Base-by-base conservation (phyloP, 2,888 invertebrate genomes). In the Nemapogon koenigi region DNA sequence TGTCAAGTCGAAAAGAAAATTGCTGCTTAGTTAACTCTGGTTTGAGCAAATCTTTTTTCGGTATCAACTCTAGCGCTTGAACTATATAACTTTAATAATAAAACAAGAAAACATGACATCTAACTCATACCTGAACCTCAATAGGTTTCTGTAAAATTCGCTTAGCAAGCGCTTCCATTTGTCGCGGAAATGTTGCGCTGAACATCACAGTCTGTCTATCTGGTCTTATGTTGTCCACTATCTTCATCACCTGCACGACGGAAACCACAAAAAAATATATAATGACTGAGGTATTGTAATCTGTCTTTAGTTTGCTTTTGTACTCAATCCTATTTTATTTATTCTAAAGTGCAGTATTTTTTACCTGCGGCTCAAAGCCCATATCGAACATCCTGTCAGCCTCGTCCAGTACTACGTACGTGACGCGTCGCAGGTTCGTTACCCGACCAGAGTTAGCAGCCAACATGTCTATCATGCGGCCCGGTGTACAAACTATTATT, bases 361-460 rank as follows among this genome's bases (percentile, higher is more conserved):
- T 46, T 47, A 87, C 88, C 82, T 97, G 96, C 0, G 96, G 97
- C 69, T 99, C 99, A 62, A 99, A 99, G 13, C 97, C 97, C 97
- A 99, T 97, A 63, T 99, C 99, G 62, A 99, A 99, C 99, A 99
- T 99, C 28, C 99, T 83, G 67, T 99, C 99, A 0, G 99, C 99
- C 70, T 99, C 99, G 64, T 99, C 99, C 25, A 99, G 72, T 1
- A 99, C 99, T 29, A 99, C 88, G 59, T 97, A 99, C 0, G 98
- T 98, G 27, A 97, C 95, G 28, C 99, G 82, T n/a, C 93, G 83
- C 42, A 99, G 78, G 73, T 99, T 99, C 4, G 99, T 99, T 2
- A 99, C 98, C 48, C 96, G 86, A 44, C 97, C 98, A 31, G 92
- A 94, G 65, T 99, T 99, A 0, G 98, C 99, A 0, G 98, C 96